Percentiles rank a stretch among this genome's conserved stretches.
These are phyloP conservation scores for Eueremaeus valkanovi DNA, from an alignment of 2,888 invertebrate genomes.

Conservation along the genomic window DNA sequence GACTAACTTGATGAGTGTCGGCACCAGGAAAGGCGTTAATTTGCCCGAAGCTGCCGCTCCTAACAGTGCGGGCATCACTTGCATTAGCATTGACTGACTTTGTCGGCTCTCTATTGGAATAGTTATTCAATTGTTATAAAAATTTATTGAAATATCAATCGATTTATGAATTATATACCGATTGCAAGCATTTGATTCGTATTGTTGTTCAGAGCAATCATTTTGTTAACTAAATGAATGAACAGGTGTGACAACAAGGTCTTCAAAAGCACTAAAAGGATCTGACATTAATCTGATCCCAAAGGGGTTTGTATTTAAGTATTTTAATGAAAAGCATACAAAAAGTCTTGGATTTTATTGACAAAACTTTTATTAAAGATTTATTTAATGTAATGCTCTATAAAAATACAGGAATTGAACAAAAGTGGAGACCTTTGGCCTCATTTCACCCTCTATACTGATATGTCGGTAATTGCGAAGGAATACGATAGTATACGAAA, in stretches of 20 bases:
- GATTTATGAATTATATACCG: neutral
- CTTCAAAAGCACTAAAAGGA: neutral
- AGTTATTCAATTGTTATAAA: neutral
- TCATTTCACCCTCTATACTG: too few relatives aligned
- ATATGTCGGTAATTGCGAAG: too few relatives aligned
- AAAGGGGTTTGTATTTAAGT: neutral
- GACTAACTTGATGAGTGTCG: neutral
- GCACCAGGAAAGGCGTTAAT: neutral
- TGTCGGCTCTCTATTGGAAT: slow-evolving; percentile 8
- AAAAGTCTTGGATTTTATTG: too few relatives aligned
- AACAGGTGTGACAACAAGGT: neutral
- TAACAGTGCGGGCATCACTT: slow-evolving; percentile 1
- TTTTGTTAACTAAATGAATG: neutral
- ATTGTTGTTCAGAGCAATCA: neutral
- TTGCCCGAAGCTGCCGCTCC: slow-evolving; percentile 11
- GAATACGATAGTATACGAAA: too few relatives aligned
- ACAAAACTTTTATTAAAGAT: too few relatives aligned
- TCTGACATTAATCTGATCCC: neutral
- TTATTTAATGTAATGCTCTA: too few relatives aligned
- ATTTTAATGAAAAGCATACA: too few relatives aligned
- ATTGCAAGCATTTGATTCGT: too few relatives aligned
- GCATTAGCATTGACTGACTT: neutral
- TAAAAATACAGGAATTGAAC: too few relatives aligned
- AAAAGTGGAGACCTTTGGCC: too few relatives aligned
- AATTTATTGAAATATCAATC: neutral